Evolutionary conservation across 2,888 invertebrate species (phyloP).

Genomic region (Ophion costatus): DNA sequence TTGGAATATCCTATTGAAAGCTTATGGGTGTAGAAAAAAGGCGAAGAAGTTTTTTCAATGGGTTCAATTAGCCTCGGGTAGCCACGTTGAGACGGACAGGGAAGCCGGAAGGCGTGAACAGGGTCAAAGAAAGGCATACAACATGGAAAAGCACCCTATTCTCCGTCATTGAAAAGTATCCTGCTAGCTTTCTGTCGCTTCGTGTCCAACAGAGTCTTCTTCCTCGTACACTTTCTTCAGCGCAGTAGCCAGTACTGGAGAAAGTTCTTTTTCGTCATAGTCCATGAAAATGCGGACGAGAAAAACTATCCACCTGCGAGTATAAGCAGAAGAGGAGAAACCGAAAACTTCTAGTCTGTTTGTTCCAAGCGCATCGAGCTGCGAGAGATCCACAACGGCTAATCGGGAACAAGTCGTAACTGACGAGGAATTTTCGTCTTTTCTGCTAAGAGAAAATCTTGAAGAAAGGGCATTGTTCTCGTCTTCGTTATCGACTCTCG

Average conservation of each 20-base stretch:
- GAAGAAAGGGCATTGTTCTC: constrained; percentile 31
- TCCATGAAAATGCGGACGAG: constrained; percentile 40
- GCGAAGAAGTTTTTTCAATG: constrained; percentile 68
- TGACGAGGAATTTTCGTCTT: constrained; percentile 35
- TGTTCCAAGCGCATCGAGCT: constrained; percentile 70
- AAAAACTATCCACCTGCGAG: constrained; percentile 34
- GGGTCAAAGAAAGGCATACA: background rate
- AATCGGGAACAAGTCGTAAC: constrained; percentile 55
- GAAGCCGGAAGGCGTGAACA: constrained; percentile 8
- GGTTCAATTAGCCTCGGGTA: constrained; percentile 67
- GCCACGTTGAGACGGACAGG: constrained; percentile 43
- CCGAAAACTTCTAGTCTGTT: constrained; percentile 62
- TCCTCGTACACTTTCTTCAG: constrained; percentile 42
- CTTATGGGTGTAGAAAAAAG: background rate
- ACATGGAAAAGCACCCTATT: constrained; percentile 38
- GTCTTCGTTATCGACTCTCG: constrained; percentile 51
- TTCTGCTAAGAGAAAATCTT: constrained; percentile 45
- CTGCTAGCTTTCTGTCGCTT: constrained; percentile 24
- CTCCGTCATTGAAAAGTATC: constrained; percentile 40
- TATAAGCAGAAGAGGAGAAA: constrained; percentile 14
- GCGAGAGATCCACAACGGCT: constrained; percentile 67
- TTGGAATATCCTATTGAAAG: constrained; percentile 32
- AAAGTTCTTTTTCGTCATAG: constrained; percentile 34
- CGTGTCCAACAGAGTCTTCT: constrained; percentile 64
- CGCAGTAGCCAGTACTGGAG: background rate